A percentile compares a stretch with the other conserved stretches of the same genome.
phyloP scores from a whole-genome alignment of 2,797 vertebrate species.

The Natrix natrix region DNA sequence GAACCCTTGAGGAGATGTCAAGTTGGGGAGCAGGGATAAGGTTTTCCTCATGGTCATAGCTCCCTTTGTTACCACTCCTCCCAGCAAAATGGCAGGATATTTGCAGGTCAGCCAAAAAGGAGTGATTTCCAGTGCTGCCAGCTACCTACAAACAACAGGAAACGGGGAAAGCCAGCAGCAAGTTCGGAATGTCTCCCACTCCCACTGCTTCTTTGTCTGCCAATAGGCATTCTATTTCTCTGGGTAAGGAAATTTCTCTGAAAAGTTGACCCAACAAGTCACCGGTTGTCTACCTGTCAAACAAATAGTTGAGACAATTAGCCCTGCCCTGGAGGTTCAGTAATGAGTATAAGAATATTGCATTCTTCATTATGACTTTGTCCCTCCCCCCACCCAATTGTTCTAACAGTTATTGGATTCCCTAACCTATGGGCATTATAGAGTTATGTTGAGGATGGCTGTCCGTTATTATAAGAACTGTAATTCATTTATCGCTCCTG shows the following conservation, averaged over 20 bases:
- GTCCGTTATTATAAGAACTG: neutral
- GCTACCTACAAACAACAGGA: neutral
- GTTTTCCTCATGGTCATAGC: neutral
- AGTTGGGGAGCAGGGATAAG: neutral
- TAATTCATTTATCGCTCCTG: neutral
- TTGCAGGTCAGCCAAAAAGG: neutral
- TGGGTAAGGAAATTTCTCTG: neutral
- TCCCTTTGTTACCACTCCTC: neutral
- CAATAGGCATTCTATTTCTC: neutral
- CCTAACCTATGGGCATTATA: neutral
- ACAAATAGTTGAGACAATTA: neutral
- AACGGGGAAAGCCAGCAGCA: neutral
- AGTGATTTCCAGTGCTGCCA: neutral
- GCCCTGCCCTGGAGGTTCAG: neutral
- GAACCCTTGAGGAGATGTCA: neutral
- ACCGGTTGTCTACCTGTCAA: neutral
- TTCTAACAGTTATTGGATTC: neutral
- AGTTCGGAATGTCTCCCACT: neutral
- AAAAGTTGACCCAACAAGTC: neutral
- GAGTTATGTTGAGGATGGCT: neutral
- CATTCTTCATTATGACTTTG: neutral
- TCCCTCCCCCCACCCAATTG: neutral
- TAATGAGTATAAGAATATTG: neutral
- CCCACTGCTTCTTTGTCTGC: neutral
- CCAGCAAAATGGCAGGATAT: neutral